Evolutionary conservation across 2,113 vertebrate genomes (phyloP), one percentile per base, ranked within the genome.

Genomic region (Dinomys branickii): DNA sequence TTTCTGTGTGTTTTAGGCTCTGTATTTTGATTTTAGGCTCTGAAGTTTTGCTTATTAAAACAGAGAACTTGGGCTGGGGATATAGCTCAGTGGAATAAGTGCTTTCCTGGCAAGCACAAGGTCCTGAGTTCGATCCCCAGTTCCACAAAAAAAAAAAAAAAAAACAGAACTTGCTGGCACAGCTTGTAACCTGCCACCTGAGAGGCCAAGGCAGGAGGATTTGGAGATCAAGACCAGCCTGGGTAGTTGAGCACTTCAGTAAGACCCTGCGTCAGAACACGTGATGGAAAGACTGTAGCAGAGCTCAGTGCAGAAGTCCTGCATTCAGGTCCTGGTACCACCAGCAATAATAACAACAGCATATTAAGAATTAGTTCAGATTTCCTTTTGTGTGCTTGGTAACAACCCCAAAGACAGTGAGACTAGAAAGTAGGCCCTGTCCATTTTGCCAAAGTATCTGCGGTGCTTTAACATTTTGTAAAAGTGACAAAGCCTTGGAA

Each of bases 381-480:
- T 94, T 94, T 77, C 30, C n/a, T 59, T 91, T 93, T 41, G 52
- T 86, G 20, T 81, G 41, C 47, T 90, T 95, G 65, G 26, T 89
- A 67, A 63, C 81, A 88, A 77, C 65, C 41, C 50, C 38, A 54
- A 16, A 92, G 56, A 90, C 28, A 87, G n/a, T n/a, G n/a, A n/a
- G 80, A 75, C 20, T 90, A 65, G 94, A 91, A 69, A 96, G 7
- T 54, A 75, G 65, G 33, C 16, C n/a, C 17, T 16, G 20, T 86
- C 3, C 56, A 12, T 30, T 96, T 94, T 95, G 69, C 58, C 71
- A 3, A 67, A 77, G 26, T 84, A 56, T 67, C 77, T 84, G 10
- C 59, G 30, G 30, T 93, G 28, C 77, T 96, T 93, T 1, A 73
- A 93, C 38, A 3, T 95, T 97, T 94, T 97, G 35, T 92, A 94